Conservation (phyloP, 2,113 vertebrate genomes). For the Callionymus lyra region DNA sequence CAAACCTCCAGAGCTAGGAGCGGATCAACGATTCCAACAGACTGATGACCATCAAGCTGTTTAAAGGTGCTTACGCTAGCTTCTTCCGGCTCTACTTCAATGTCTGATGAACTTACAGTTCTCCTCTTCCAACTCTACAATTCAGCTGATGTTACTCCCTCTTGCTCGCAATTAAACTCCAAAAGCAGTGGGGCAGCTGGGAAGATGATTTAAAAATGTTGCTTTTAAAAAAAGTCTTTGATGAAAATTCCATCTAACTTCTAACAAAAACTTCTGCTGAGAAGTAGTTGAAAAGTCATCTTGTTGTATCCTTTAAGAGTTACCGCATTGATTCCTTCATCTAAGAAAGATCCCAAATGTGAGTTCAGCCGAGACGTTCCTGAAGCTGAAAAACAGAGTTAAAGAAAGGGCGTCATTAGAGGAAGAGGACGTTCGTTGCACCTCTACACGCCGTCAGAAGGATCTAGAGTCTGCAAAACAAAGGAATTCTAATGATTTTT, state of each 20-base stretch:
- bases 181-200: constrained; percentile 45
- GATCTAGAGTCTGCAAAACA: too few relatives aligned
- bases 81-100: constrained; percentile 36
- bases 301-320: constrained; percentile 46
- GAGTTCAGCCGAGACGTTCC: constrained; percentile 47
- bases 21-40: constrained; percentile 50
- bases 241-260: constrained; percentile 40
- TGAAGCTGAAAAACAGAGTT: constrained; percentile 50
- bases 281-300: constrained; percentile 42
- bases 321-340: constrained; percentile 49
- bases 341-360: constrained; percentile 51
- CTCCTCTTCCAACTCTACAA: constrained; percentile 39
- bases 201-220: constrained; percentile 32
- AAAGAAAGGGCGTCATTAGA: constrained; percentile 41
- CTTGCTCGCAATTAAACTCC: constrained; percentile 54
- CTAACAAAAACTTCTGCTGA: constrained; percentile 30
- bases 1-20: constrained; percentile 63
- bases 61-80: constrained; percentile 31
- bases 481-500: too few relatives aligned
- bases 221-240: constrained; percentile 41
- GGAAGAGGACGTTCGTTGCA: neutral
- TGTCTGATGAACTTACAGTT: constrained; percentile 37
- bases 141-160: constrained; percentile 44
- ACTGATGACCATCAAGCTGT: constrained; percentile 43
- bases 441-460: too few relatives aligned